These are phyloP conservation scores for Chironomus striatipennis DNA, from an alignment of 1,140 invertebrate genomes.

Conservation along the genomic window DNA sequence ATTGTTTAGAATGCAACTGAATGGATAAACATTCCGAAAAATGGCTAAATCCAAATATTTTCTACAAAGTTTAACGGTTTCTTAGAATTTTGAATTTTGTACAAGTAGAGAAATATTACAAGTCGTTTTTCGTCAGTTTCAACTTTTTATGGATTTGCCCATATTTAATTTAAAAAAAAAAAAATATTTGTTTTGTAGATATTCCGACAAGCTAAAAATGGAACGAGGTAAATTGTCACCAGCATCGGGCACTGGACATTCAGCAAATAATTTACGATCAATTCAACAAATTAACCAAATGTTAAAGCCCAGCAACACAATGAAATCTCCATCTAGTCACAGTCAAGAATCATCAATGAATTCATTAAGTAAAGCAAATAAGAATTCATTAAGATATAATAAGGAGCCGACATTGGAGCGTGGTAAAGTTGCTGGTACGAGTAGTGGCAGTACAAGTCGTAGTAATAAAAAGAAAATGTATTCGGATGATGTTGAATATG, in stretches of 20 bases:
- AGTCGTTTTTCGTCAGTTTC: too few relatives aligned
- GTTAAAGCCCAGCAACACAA: slow-evolving; percentile 11
- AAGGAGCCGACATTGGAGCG: slow-evolving; percentile 8
- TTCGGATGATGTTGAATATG: slow-evolving; percentile 40
- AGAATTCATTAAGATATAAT: slow-evolving; percentile 14
- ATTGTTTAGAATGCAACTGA: too few relatives aligned
- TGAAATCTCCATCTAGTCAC: slow-evolving; percentile 25
- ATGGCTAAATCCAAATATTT: too few relatives aligned
- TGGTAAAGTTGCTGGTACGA: background rate
- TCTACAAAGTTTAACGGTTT: too few relatives aligned
- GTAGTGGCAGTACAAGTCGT: slow-evolving; percentile 25
- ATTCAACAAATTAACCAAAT: slow-evolving; percentile 25
- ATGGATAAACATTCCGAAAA: too few relatives aligned
- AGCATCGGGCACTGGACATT: slow-evolving; percentile 11
- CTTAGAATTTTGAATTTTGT: too few relatives aligned
- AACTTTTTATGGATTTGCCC: too few relatives aligned
- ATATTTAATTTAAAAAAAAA: too few relatives aligned
- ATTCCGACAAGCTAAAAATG: background rate
- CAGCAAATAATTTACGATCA: slow-evolving; percentile 17
- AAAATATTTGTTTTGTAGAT: background rate
- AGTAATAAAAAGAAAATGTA: slow-evolving; percentile 29
- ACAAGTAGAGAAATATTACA: too few relatives aligned
- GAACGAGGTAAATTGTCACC: background rate
- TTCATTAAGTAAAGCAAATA: background rate
- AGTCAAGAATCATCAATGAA: slow-evolving; percentile 15